These are phyloP conservation scores for Tokudaia muenninki DNA, from an alignment of 2,797 vertebrate genomes.

Conservation along the genomic window DNA sequence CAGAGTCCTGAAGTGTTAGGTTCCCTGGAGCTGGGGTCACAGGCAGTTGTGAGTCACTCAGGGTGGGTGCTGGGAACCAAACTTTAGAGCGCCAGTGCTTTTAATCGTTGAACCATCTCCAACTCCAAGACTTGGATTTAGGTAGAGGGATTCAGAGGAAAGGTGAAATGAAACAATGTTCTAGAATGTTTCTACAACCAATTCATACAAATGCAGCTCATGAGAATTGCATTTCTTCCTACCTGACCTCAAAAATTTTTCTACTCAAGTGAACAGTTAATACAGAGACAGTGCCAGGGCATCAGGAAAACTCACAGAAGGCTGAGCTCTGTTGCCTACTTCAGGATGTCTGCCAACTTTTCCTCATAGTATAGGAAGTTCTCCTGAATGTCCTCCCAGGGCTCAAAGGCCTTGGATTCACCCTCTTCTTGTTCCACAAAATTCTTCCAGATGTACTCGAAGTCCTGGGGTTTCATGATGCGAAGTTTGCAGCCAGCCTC, in stretches of 20 bases:
- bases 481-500: conserved; percentile 93
- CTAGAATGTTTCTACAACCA: background rate
- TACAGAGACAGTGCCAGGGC: background rate
- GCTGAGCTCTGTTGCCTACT: conserved; percentile 89
- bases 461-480: conserved; percentile 97
- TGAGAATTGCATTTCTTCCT: background rate
- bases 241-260: background rate
- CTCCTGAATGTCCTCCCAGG: conserved; percentile 98
- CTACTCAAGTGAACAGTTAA: background rate
- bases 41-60: background rate
- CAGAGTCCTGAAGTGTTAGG: background rate
- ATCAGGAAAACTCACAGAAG: conserved; percentile 72
- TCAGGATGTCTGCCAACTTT: conserved; percentile 94
- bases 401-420: conserved; percentile 90
- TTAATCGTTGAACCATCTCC: background rate
- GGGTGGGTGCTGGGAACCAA: background rate
- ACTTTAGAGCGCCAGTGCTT: background rate
- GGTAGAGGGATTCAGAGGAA: background rate
- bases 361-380: conserved; percentile 96
- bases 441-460: conserved; percentile 95
- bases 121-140: background rate
- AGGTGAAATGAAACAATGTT: background rate
- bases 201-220: background rate
- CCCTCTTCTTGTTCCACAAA: conserved; percentile 93
- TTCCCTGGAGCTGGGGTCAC: background rate